These are phyloP conservation scores for Euwallacea fornicatus DNA, from an alignment of 1,140 invertebrate species.

Conservation along the genomic window DNA sequence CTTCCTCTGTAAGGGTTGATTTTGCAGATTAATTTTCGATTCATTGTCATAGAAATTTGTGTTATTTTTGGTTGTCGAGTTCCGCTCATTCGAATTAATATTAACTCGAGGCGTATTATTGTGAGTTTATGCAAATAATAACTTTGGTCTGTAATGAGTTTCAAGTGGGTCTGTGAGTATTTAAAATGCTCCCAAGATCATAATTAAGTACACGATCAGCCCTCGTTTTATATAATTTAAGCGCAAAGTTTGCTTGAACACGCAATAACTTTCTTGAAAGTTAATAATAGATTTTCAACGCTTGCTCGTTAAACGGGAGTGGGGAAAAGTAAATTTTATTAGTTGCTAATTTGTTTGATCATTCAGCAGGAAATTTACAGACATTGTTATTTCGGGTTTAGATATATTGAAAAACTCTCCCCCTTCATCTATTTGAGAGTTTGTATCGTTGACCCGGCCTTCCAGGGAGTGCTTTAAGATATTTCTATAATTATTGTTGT, in stretches of 20 bases:
- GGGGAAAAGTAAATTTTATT: too few relatives aligned
- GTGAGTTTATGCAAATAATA: not conserved
- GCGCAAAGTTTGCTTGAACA: not conserved
- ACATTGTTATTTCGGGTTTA: too few relatives aligned
- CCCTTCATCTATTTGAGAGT: too few relatives aligned
- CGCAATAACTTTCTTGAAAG: constrained; percentile 1
- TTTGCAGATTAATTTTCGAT: constrained; percentile 29
- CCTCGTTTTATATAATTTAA: not conserved
- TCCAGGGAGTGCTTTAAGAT: too few relatives aligned
- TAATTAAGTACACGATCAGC: constrained; percentile 1
- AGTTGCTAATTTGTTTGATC: too few relatives aligned
- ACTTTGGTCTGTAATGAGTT: not conserved
- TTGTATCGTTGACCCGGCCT: too few relatives aligned
- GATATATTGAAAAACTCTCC: too few relatives aligned
- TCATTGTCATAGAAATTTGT: constrained; percentile 1
- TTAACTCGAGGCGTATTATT: not conserved
- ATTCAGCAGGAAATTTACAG: too few relatives aligned
- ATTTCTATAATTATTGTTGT: too few relatives aligned
- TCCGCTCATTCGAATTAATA: not conserved
- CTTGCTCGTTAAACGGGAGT: not conserved
- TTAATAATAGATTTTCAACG: constrained; percentile 1
- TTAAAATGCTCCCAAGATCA: not conserved
- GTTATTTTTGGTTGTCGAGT: not conserved
- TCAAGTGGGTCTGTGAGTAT: not conserved
- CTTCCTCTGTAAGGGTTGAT: constrained; percentile 10